phyloP scores from a whole-genome alignment of 2,113 vertebrate genomes.

The Nerophis ophidion region DNA sequence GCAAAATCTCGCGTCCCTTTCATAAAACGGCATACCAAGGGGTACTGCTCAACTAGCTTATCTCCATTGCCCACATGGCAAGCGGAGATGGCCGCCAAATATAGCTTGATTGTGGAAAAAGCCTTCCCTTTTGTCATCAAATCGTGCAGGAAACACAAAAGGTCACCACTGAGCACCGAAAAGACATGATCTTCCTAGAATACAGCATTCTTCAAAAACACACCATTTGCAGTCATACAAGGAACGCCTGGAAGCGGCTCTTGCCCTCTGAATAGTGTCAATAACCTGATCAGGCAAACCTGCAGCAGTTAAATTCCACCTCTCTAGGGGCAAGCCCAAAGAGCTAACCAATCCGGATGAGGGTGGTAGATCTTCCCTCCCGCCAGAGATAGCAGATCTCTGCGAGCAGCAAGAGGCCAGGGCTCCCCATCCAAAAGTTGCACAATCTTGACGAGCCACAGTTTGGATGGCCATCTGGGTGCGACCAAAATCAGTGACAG shows the following conservation, averaged over 20 bases:
- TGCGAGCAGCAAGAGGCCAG: not conserved
- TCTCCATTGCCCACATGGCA: too few species aligned
- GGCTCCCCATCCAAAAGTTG: not conserved
- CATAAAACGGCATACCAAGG: not conserved
- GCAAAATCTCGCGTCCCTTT: not conserved
- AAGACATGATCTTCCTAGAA: too few species aligned
- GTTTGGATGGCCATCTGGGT: slow-evolving; percentile 35
- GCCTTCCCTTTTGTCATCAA: too few species aligned
- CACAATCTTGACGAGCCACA: not conserved
- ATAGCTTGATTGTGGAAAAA: not conserved
- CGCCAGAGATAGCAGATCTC: not conserved
- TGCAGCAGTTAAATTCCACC: too few species aligned
- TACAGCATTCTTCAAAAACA: too few species aligned
- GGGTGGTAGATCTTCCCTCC: not conserved
- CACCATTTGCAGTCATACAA: too few species aligned
- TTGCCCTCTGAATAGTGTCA: too few species aligned
- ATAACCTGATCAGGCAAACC: too few species aligned
- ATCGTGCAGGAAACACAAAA: too few species aligned
- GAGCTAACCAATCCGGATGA: not conserved
- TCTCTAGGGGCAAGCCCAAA: not conserved
- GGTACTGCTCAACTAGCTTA: not conserved
- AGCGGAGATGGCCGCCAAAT: not conserved
- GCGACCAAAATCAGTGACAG: slow-evolving; percentile 34
- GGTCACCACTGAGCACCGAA: too few species aligned
- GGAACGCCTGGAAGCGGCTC: too few species aligned